These are phyloP conservation scores for Littorina saxatilis DNA, from an alignment of 1,140 invertebrate genomes.

Conservation along the genomic window DNA sequence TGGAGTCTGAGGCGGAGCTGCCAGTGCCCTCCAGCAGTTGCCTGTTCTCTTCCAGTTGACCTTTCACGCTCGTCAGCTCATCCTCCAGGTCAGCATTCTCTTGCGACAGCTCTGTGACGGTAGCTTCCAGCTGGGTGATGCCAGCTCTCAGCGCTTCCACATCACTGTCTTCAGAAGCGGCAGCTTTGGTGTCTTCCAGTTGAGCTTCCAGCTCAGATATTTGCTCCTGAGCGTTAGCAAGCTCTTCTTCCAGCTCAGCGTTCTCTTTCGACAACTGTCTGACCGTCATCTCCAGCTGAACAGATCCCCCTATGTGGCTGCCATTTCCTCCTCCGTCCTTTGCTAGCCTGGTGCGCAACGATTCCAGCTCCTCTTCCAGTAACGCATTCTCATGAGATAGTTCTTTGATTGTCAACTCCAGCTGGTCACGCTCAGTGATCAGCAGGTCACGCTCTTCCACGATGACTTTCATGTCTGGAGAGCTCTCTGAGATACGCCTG, in stretches of 20 bases:
- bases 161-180: not conserved
- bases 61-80: conserved; percentile 18
- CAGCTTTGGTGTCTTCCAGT: conserved; percentile 30
- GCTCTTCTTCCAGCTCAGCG: conserved; percentile 38
- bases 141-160: conserved; percentile 20
- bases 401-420: conserved; percentile 61
- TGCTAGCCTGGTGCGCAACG: conserved; percentile 33
- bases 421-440: conserved; percentile 59
- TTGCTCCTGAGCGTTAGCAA: conserved; percentile 37
- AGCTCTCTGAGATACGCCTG: not conserved
- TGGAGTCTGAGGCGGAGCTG: not conserved
- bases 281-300: conserved; percentile 42
- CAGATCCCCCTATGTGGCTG: conserved; percentile 33
- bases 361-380: conserved; percentile 53
- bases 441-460: conserved; percentile 58
- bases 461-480: conserved; percentile 46
- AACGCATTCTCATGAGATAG: conserved; percentile 63
- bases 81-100: conserved; percentile 61
- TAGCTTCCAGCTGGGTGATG: conserved; percentile 55
- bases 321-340: conserved; percentile 22
- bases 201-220: conserved; percentile 34
- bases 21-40: not conserved
- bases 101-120: conserved; percentile 58
- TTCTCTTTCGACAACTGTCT: conserved; percentile 52
- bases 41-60: conserved; percentile 16